Evolutionary conservation across 2,888 invertebrate genomes (phyloP).

Genomic region (Eilema sororculum): DNA sequence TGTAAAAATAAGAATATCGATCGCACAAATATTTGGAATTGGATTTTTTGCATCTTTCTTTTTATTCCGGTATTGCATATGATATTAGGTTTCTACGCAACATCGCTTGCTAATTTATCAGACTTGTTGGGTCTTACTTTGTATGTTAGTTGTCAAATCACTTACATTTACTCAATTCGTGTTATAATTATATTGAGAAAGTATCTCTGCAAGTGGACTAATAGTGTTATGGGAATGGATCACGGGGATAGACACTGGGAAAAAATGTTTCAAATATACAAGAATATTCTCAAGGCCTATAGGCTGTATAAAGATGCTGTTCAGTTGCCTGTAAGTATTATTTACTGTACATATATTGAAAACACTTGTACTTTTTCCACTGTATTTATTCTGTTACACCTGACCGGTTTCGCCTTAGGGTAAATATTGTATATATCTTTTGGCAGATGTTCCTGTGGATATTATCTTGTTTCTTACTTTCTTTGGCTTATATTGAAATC

Average conservation of each 20-base stretch:
- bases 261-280: background rate
- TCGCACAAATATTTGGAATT: background rate
- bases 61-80: background rate
- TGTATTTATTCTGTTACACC: no score
- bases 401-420: no score
- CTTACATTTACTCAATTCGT: background rate
- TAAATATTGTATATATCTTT: background rate
- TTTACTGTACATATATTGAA: background rate
- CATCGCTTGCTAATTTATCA: background rate
- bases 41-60: background rate
- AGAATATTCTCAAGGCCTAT: conserved; percentile 4
- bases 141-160: background rate
- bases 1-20: background rate
- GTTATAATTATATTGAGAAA: background rate
- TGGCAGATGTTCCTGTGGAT: background rate
- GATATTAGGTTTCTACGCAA: background rate
- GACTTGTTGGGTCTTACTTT: background rate
- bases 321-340: background rate
- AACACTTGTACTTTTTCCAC: no score
- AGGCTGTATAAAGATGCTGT: background rate
- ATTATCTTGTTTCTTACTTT: background rate
- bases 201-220: background rate
- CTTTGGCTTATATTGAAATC: background rate
- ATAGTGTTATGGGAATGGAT: background rate
- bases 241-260: background rate